A percentile compares a stretch with the other conserved stretches of the same genome.
These are phyloP conservation scores for Oostethus manadensis DNA, from an alignment of 2,113 vertebrate species.

Conservation along the genomic window DNA sequence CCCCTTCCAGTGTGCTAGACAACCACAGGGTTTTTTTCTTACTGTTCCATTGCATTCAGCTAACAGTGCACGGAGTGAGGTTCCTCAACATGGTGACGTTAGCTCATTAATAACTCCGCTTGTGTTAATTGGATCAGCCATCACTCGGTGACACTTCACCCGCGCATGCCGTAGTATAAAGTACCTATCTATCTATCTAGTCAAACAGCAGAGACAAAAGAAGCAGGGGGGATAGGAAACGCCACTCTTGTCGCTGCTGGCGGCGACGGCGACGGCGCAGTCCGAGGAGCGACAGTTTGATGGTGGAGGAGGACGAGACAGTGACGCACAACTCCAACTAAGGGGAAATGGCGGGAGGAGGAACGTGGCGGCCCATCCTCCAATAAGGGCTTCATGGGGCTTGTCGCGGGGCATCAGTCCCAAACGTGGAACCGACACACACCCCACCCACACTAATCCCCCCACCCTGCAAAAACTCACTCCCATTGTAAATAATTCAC, in stretches of 20 bases:
- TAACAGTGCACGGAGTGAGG: too few species aligned
- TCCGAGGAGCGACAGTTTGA: constrained; percentile 44
- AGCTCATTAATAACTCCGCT: too few species aligned
- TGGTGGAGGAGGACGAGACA: constrained; percentile 16
- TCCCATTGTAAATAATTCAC: constrained; percentile 79
- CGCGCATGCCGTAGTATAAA: too few species aligned
- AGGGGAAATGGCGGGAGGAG: constrained; percentile 33
- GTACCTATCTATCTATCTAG: too few species aligned
- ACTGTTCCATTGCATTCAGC: too few species aligned
- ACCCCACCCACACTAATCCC: constrained; percentile 30
- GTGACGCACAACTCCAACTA: constrained; percentile 32
- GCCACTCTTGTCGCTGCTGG: too few species aligned
- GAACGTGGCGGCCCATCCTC: constrained; percentile 30
- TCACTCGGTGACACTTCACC: too few species aligned
- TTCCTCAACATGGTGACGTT: too few species aligned
- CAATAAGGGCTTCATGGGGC: constrained; percentile 47
- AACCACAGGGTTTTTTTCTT: too few species aligned
- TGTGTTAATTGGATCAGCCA: too few species aligned
- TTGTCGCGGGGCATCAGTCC: constrained; percentile 68
- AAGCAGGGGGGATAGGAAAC: not conserved
- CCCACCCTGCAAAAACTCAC: constrained; percentile 38
- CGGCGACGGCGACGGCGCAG: constrained; percentile 14
- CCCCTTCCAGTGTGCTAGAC: too few species aligned
- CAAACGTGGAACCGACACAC: constrained; percentile 18
- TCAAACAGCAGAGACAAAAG: too few species aligned